Evolutionary conservation across 1,140 invertebrate genomes (phyloP).

Genomic region (Chionoecetes opilio): DNA sequence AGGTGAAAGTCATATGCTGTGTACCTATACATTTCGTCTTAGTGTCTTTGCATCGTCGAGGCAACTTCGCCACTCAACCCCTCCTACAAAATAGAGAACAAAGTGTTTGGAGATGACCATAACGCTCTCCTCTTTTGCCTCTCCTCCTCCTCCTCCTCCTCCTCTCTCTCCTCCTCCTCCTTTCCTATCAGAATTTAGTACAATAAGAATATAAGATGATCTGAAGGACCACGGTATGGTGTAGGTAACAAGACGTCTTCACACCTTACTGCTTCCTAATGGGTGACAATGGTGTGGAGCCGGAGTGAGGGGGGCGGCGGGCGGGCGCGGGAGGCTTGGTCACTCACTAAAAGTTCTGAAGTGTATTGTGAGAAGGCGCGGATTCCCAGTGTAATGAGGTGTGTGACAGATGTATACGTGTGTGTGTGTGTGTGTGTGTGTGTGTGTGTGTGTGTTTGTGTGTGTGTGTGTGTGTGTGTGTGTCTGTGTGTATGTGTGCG

Average conservation of each 20-base stretch:
- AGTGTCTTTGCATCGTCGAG: neutral
- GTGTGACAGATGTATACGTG: neutral
- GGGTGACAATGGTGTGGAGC: neutral
- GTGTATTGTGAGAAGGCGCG: neutral
- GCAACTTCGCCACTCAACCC: neutral
- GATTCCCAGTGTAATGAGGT: slow-evolving; percentile 9
- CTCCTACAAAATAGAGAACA: neutral
- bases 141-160: too few relatives aligned
- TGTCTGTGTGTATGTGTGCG: too few relatives aligned
- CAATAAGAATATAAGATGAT: slow-evolving; percentile 31
- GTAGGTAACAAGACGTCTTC: slow-evolving; percentile 18
- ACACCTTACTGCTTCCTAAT: neutral
- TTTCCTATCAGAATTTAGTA: too few relatives aligned
- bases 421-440: slow-evolving; percentile 24
- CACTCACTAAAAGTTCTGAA: neutral
- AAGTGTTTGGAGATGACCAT: neutral
- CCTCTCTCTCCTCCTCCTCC: too few relatives aligned
- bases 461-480: slow-evolving; percentile 50
- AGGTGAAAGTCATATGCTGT: neutral
- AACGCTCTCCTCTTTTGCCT: neutral
- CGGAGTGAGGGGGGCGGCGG: neutral
- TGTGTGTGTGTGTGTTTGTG: slow-evolving; percentile 42
- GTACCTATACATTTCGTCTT: neutral
- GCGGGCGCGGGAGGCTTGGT: neutral
- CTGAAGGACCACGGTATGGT: neutral